These are phyloP conservation scores for Boulengeromyrus knoepffleri DNA, from an alignment of 2,113 vertebrate species.

Conservation along the genomic window DNA sequence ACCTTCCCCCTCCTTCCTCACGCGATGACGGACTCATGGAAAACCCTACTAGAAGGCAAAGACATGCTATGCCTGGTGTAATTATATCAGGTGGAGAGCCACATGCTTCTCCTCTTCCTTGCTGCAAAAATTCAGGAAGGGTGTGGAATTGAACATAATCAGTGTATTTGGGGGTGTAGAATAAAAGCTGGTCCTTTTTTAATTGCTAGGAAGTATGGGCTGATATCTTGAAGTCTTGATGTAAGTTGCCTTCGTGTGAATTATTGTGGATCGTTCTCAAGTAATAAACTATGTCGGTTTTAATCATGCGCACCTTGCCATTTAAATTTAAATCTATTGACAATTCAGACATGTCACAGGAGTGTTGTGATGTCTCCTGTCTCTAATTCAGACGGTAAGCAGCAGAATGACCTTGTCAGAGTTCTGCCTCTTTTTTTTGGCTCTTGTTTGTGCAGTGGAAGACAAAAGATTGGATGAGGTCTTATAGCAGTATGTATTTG, in stretches of 20 bases:
- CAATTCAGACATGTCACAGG: not conserved
- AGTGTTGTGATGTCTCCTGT: not conserved
- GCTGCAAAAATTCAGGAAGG: not conserved
- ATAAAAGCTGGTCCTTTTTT: not conserved
- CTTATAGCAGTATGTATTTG: not conserved
- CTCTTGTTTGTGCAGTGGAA: not conserved
- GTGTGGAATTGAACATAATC: not conserved
- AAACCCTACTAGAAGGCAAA: conserved; percentile 23
- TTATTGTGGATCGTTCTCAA: not conserved
- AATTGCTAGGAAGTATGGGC: not conserved
- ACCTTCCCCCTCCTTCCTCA: conserved; percentile 9
- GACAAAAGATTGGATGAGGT: not conserved
- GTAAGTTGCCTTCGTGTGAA: not conserved
- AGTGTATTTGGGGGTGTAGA: not conserved
- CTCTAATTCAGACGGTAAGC: not conserved
- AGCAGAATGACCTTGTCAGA: not conserved
- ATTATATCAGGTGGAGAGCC: conserved; percentile 17
- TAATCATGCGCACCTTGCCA: not conserved
- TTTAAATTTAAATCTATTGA: not conserved
- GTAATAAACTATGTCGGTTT: not conserved
- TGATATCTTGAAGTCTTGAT: not conserved
- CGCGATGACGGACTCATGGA: conserved; percentile 21
- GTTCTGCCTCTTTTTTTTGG: not conserved
- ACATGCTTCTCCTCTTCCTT: not conserved
- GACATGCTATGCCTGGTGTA: conserved; percentile 22